Evolutionary conservation across 2,113 vertebrate genomes (phyloP).

Genomic region (Trogon surrucura): DNA sequence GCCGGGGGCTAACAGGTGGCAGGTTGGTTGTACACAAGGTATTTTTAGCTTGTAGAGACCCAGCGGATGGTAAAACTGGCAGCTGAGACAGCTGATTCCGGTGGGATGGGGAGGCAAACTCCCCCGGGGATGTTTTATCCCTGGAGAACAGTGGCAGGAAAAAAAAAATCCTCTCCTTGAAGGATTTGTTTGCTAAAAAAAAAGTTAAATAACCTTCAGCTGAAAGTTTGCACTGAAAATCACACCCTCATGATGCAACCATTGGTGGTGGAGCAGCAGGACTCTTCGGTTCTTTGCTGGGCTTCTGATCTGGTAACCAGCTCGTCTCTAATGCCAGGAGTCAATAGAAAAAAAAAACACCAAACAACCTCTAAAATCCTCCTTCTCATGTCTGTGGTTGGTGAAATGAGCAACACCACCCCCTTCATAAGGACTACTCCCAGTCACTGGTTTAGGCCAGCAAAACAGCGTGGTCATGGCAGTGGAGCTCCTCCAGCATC

Average conservation of each 20-base stretch:
- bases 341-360: fast-evolving
- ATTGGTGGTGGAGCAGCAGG: neutral
- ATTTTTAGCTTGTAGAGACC: conserved; percentile 14
- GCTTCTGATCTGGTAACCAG: neutral
- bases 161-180: neutral
- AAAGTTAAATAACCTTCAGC: neutral
- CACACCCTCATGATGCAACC: neutral
- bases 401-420: neutral
- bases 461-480: neutral
- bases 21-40: neutral
- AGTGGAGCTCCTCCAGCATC: fast-evolving
- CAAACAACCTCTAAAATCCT: neutral
- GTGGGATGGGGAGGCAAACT: neutral
- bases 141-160: neutral
- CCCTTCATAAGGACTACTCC: neutral
- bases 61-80: neutral
- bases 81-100: neutral
- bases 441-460: neutral
- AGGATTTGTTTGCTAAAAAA: neutral
- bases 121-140: neutral
- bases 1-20: neutral
- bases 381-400: neutral
- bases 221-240: neutral
- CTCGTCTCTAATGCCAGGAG: neutral
- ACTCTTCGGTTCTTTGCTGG: neutral